Evolutionary conservation across 2,888 invertebrate species (phyloP), one percentile per base, ranked within the genome.

Genomic region (Thereva unica): DNA sequence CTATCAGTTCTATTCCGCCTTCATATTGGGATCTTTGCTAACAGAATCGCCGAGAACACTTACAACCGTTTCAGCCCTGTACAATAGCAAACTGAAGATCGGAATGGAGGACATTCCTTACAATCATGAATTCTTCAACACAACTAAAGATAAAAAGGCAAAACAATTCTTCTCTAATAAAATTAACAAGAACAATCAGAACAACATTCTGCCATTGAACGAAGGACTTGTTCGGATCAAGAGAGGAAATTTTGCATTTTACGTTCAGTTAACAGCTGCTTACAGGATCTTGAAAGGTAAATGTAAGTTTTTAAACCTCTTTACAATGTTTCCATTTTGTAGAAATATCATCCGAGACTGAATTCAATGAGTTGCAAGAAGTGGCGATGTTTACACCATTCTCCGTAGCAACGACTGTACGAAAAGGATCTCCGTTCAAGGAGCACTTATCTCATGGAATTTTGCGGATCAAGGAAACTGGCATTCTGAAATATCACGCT

Each of bases 1-100:
- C 6, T 47, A 47, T n/a, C 47, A 47, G 23, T 47, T 47, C 23
- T 47, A 47, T 47, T 47, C 47, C 10, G 47, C 47, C 6, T 47
- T 12, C 23, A 47, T 47, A 12, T 10, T 47, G 5, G 47, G 47
- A 12, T 47, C 47, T 4, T 4, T 47, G 12, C 7, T 47, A 47
- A 47, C 47, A 8, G 47, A 47, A 12, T 5, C 6, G 12, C 47
- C 47, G 12, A 10, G 10, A 47, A 47, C 47, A 47, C 10, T 47
- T 12, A 12, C 4, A 12, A 47, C 47, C 10, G 5, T 9, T 12
- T 7, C 10, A 47, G 23, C 4, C 10, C 12, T 47, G 23, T 47
- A 12, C 7, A 23, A 47, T 12, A 47, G 47, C 12, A 12, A 12
- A 12, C 7, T 47, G 12, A 47, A 12, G 5, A 47, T 47, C 23